Evolutionary conservation across 2,888 invertebrate species (phyloP), one percentile per base, ranked within the genome.

Genomic region (Tolmerus cingulatus): DNA sequence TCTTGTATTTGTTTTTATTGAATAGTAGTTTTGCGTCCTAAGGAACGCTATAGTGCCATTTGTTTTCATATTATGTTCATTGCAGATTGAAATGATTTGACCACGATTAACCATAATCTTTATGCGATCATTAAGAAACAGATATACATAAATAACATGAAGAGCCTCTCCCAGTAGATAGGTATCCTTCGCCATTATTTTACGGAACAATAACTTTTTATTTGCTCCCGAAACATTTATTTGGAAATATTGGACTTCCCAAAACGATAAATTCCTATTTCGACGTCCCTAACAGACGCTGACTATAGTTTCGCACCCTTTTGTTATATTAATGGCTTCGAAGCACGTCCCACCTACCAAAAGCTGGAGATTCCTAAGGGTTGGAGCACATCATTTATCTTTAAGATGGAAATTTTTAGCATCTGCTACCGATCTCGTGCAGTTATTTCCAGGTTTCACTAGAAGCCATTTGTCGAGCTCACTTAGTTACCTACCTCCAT

Each of bases 151-250:
- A 19, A 66, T 66, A 66, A 66, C 8, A 23, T 66, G 19, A 23
- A 66, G 66, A 66, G 66, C 66, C 66, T 66, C 66, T 66, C 23
- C 14, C 12, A 19, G 66, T 12, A 66, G 23, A 27, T 66, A 66
- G 66, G 66, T 9, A 66, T 66, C 27, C 66, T 27, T 23, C 12
- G 23, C 66, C 66, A 66, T 66, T 66, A 66, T 66, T 66, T 66
- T 66, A 66, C 66, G 66, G 27, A n/a, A 76, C 76, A 76, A 76
- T 76, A 76, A 76, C 37, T 76, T 76, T 76, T 76, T 76, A 76
- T 76, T 76, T 76, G 76, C 34, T 76, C 37, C 76, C 40, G 12
- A 76, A 76, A 34, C 76, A 37, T 76, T 76, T 76, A 76, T 76
- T 76, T 40, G 40, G n/a, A 76, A 76, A 40, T 76, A 37, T 76